Percentiles rank a stretch among this genome's conserved stretches.
Conservation (phyloP, 2,797 vertebrate genomes). For the Acipenser oxyrinchus region DNA sequence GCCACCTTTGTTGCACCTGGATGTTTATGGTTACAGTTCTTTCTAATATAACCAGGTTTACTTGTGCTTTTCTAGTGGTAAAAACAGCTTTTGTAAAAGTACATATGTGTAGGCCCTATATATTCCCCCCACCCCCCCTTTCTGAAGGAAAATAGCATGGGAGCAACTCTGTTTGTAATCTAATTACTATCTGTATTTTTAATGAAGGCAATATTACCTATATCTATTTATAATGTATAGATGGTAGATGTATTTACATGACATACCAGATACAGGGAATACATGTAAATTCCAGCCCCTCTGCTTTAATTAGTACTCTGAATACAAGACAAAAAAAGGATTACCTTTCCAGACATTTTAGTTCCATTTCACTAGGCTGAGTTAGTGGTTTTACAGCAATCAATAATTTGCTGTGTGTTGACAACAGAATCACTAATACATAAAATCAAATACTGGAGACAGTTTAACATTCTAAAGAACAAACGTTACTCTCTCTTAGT, state of each 20-base stretch:
- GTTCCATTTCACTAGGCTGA: background rate
- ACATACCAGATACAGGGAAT: background rate
- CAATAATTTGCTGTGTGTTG: background rate
- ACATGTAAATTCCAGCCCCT: background rate
- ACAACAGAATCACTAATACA: conserved; percentile 2
- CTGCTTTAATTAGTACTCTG: background rate
- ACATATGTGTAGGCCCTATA: too few species aligned
- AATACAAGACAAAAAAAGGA: background rate
- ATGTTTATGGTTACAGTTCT: too few species aligned
- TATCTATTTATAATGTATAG: too few species aligned
- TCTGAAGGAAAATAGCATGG: too few species aligned
- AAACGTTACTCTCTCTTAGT: background rate
- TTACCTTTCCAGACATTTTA: conserved; percentile 1
- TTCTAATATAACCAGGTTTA: too few species aligned
- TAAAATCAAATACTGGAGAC: background rate
- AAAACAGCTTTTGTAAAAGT: too few species aligned
- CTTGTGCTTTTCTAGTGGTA: too few species aligned
- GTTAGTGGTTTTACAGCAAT: conserved; percentile 1
- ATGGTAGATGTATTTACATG: background rate
- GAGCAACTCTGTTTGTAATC: too few species aligned
- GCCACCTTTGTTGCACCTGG: too few species aligned
- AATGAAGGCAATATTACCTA: too few species aligned
- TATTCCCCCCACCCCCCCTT: too few species aligned
- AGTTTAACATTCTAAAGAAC: background rate
- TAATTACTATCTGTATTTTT: too few species aligned